Evolutionary conservation across 2,113 vertebrate species (phyloP), one percentile per base, ranked within the genome.

Genomic region (Pycnonotus jocosus): DNA sequence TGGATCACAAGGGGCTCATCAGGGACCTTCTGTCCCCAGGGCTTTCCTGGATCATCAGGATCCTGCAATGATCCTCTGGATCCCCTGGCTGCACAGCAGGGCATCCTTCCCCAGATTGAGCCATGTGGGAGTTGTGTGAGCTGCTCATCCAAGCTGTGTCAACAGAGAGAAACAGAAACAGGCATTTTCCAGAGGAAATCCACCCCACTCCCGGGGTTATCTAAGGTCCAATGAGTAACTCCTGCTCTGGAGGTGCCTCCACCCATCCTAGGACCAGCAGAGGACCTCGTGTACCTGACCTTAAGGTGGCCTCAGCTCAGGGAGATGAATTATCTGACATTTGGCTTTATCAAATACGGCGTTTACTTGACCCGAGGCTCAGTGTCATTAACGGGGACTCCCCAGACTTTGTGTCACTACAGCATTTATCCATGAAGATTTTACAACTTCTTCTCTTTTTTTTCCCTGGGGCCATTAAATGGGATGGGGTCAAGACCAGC

Each of bases 321-420:
- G 22, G 33, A 70, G 79, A 35, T 61, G 45, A 57, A 73, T 58
- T 54, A 5, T 38, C 54, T 88, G 92, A 70, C 71, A 50, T 35
- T 58, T 77, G 66, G 38, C 68, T 6, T 0, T 5, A 14, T 11
- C 42, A 72, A 80, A 80, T 5, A 8, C 4, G 1, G 0, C 23
- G 68, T 88, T 92, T 77, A 19, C 64, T 86, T 23, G 5, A 33
- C 42, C 72, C 2, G 0, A 71, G 42, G 35, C 31, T 86, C 5
- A 2, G 1, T 11, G 28, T 58, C 88, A 47, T 65, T 58, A 51
- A 42, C 2, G 1, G 51, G 38, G 18, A 15, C 22, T 77, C 37
- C 44, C 35, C 15, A 6, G 13, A 3, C 58, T 88, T 83, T 83
- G 35, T 92, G 71, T 51, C 66, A 62, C 64, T 83, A 19, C 47